These are phyloP conservation scores for Drosophila ironensis DNA, from an alignment of 1,140 invertebrate species.

Conservation along the genomic window DNA sequence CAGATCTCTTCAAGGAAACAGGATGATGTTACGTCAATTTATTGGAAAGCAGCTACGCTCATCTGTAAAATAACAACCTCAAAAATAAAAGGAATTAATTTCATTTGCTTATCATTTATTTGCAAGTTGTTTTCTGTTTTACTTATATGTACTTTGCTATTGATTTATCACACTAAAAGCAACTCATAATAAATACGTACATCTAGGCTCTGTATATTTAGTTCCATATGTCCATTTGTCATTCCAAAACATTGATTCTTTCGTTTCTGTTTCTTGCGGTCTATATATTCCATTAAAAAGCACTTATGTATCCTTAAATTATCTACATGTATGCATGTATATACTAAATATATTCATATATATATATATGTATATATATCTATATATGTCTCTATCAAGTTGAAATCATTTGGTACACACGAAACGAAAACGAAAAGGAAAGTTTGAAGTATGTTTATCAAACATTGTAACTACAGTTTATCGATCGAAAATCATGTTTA, in stretches of 20 bases:
- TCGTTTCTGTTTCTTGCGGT: constrained; percentile 47
- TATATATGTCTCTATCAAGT: constrained; percentile 20
- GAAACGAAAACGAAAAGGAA: constrained; percentile 6
- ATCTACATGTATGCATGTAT: constrained; percentile 35
- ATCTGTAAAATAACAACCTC: too few species aligned
- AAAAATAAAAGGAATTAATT: neutral
- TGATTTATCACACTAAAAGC: constrained; percentile 75
- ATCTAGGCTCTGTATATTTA: constrained; percentile 49
- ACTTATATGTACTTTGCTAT: constrained; percentile 42
- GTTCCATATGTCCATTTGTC: constrained; percentile 23
- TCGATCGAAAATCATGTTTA: constrained; percentile 8
- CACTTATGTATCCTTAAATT: constrained; percentile 72
- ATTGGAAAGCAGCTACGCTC: too few species aligned
- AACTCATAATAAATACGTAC: constrained; percentile 74
- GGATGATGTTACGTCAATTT: too few species aligned
- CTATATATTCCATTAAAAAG: constrained; percentile 77
- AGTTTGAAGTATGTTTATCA: neutral
- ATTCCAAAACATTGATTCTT: constrained; percentile 45
- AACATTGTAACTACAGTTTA: constrained; percentile 16
- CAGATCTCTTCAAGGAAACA: too few species aligned
- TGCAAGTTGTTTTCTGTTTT: constrained; percentile 41
- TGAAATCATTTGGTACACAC: constrained; percentile 35
- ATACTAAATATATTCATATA: constrained; percentile 24
- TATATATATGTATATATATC: constrained; percentile 23
- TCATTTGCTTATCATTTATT: constrained; percentile 41